Base-by-base conservation (phyloP, 2,888 invertebrate genomes). In the Neria commutata region DNA sequence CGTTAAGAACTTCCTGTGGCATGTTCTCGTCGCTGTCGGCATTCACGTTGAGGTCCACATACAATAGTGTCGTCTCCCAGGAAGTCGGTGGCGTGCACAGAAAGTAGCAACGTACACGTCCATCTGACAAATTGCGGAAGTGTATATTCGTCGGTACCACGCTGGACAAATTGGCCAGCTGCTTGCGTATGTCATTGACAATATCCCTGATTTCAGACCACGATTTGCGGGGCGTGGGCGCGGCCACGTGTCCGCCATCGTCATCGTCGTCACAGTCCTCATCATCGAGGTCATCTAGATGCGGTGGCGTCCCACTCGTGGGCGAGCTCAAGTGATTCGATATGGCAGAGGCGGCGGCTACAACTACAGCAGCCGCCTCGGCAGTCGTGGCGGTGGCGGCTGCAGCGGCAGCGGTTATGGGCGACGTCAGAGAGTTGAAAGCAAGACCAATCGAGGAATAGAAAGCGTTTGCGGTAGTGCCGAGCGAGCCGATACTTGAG, bases 1-100 rank as follows among this genome's bases (percentile, higher is more conserved):
- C 60, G 25, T 42, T 60, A 50, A 68, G 62, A 55, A 58, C 17
- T 6, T 60, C 65, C 29, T 71, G 71, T 3, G 64, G 42, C 19
- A 67, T 50, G 26, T 75, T 62, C 83, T 73, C 67, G 11, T 70
- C 69, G 17, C 33, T 21, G n/a, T n/a, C n/a, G 16, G 46, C 85
- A 65, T 83, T 86, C 8, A 87, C 83, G 48, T 88, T 86, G n/a
- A 96, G 87, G 79, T 96, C 95, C 0, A 91, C 89, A 74, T 91
- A 95, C 1, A 95, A 83, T 11, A 96, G 82, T 0, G 95, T 95
- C 2, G 93, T 93, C 80, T 96, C 95, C 88, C 94, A 92, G 16
- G 92, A 91, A 73, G 92, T 92, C 52, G 90, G 90, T 0, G 93
- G 92, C 21, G 92, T 91, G 68, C 94, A 91, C 62, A 97, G 85